A percentile compares a stretch with the other conserved stretches of the same genome.
Evolutionary conservation across 2,797 vertebrate genomes (phyloP).

Genomic region (Muscicapa comitata): DNA sequence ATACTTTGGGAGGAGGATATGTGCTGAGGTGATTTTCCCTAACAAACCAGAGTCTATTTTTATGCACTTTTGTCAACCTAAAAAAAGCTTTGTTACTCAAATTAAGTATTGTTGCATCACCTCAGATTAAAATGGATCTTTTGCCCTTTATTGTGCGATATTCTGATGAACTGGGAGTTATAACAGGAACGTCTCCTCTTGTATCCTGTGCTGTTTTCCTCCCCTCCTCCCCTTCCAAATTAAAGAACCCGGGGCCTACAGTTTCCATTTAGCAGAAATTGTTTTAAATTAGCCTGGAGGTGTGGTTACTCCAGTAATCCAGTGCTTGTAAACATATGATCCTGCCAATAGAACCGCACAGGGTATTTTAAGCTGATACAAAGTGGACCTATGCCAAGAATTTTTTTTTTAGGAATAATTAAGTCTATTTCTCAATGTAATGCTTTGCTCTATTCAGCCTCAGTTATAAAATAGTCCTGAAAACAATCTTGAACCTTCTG

Average conservation of each 20-base stretch:
- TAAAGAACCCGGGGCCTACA: background rate
- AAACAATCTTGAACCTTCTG: constrained; percentile 7
- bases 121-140: background rate
- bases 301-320: constrained; percentile 52
- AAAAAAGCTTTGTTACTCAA: background rate
- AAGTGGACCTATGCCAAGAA: constrained; percentile 23
- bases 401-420: constrained; percentile 44
- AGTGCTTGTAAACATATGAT: constrained; percentile 38
- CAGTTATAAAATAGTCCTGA: constrained; percentile 28
- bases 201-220: background rate
- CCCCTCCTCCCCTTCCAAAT: background rate
- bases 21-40: background rate
- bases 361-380: constrained; percentile 46
- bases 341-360: background rate
- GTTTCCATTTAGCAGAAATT: constrained; percentile 49
- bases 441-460: background rate
- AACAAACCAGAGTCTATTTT: constrained; percentile 8
- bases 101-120: background rate
- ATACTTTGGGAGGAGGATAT: background rate
- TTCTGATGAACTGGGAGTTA: background rate
- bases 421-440: constrained; percentile 56
- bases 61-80: background rate
- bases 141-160: background rate
- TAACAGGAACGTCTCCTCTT: background rate
- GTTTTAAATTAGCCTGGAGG: constrained; percentile 52